Evolutionary conservation across 92 coral and sea anemone genomes (phyloP).

Genomic region (Porites lobata): DNA sequence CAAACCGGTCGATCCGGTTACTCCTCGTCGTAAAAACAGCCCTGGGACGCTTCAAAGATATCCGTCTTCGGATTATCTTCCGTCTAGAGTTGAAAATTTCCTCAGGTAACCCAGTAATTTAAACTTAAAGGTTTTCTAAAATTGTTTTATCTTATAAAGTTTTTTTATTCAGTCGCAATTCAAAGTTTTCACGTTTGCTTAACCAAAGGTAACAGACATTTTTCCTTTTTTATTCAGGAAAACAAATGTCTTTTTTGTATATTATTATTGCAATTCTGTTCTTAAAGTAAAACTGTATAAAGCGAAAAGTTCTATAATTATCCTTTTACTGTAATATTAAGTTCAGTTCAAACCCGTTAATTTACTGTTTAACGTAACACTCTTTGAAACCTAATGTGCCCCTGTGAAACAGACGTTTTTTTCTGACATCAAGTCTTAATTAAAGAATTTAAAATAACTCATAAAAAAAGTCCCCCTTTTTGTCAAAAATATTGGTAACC

Average conservation of each 20-base stretch:
- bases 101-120: conserved; percentile 29
- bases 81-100: conserved; percentile 30
- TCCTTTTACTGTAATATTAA: too few relatives aligned
- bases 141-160: background rate
- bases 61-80: conserved; percentile 39
- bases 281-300: too few relatives aligned
- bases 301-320: too few relatives aligned
- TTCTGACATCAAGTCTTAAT: too few relatives aligned
- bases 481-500: background rate
- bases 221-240: background rate
- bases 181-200: background rate
- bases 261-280: too few relatives aligned
- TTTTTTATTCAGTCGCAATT: background rate
- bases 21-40: conserved; percentile 3
- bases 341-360: too few relatives aligned
- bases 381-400: too few relatives aligned
- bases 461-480: too few relatives aligned
- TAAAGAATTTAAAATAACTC: too few relatives aligned
- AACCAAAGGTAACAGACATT: background rate
- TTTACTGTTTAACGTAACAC: too few relatives aligned
- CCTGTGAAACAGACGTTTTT: too few relatives aligned
- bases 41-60: conserved; percentile 26
- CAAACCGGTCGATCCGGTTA: conserved; percentile 17
- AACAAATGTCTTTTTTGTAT: background rate
- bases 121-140: background rate